Conservation (phyloP, 1,140 invertebrate genomes). For the Eubasilissa regina region DNA sequence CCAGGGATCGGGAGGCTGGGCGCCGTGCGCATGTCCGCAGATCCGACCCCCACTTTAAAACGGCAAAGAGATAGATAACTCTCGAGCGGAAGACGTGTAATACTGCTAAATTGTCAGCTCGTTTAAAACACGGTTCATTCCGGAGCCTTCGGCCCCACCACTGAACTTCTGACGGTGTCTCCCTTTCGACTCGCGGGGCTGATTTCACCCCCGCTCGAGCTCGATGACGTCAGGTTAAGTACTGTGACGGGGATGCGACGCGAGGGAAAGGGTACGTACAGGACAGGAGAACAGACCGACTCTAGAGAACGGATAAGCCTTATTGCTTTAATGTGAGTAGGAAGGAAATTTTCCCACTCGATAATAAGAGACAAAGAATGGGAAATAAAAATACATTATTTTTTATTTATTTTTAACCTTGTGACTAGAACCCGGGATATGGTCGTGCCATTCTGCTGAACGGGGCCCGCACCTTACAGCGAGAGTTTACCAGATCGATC, state of each 20-base stretch:
- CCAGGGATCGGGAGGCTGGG: slow-evolving; percentile 46
- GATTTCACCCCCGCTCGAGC: not conserved
- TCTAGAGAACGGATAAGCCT: slow-evolving; percentile 34
- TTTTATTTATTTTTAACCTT: too few species aligned
- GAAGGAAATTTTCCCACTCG: slow-evolving; percentile 3
- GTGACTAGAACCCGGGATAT: not conserved
- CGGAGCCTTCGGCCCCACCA: too few species aligned
- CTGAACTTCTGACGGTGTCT: not conserved
- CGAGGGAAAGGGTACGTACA: slow-evolving; percentile 20
- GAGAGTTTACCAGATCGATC: slow-evolving; percentile 35
- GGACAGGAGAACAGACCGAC: slow-evolving; percentile 29
- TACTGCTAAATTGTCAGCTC: not conserved
- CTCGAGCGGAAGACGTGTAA: not conserved
- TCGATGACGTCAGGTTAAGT: slow-evolving; percentile 14
- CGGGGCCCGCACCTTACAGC: not conserved
- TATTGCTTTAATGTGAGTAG: slow-evolving; percentile 3
- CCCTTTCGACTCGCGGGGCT: slow-evolving; percentile 2
- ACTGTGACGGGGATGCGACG: slow-evolving; percentile 33
- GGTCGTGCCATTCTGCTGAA: not conserved
- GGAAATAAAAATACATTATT: not conserved
- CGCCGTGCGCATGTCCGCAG: slow-evolving; percentile 44
- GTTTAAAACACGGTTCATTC: too few species aligned
- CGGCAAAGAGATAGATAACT: slow-evolving; percentile 28
- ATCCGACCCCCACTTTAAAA: not conserved
- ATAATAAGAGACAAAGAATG: not conserved